A percentile compares a stretch with the other conserved stretches of the same genome.
These are phyloP conservation scores for Tachycineta bicolor DNA, from an alignment of 2,113 vertebrate species.

Conservation along the genomic window DNA sequence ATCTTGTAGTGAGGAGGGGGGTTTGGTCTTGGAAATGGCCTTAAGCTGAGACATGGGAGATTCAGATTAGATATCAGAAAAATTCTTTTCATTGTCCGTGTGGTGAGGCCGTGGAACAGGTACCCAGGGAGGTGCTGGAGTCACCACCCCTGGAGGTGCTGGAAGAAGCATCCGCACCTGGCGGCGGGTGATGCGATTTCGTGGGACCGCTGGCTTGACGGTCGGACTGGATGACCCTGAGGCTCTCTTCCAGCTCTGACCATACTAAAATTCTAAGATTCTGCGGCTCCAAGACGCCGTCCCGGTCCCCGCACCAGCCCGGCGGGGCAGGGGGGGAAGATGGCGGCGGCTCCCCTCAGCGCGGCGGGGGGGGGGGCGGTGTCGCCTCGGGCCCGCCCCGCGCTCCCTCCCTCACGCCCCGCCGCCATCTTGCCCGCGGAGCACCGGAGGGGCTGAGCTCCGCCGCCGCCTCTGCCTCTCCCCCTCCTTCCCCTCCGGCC, in stretches of 20 bases:
- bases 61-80: background rate
- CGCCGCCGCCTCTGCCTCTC: conserved; percentile 22
- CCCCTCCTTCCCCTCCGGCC: conserved; percentile 28
- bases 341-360: background rate
- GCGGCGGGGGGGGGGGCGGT: background rate
- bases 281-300: accelerated
- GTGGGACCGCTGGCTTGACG: background rate
- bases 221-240: background rate
- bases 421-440: conserved; percentile 73
- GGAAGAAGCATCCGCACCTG: background rate
- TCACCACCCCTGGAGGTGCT: background rate
- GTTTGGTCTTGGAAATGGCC: background rate
- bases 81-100: background rate
- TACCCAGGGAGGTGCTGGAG: background rate
- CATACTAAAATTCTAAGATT: accelerated
- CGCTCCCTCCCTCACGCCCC: background rate
- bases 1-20: background rate
- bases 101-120: background rate
- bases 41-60: background rate
- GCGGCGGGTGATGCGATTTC: background rate
- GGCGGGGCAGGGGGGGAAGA: accelerated
- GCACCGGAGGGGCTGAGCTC: conserved; percentile 34
- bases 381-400: background rate
- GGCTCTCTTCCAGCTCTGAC: too few species aligned
- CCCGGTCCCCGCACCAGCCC: accelerated